phyloP scores from a whole-genome alignment of 2,113 vertebrate genomes.

The Mesocricetus auratus region DNA sequence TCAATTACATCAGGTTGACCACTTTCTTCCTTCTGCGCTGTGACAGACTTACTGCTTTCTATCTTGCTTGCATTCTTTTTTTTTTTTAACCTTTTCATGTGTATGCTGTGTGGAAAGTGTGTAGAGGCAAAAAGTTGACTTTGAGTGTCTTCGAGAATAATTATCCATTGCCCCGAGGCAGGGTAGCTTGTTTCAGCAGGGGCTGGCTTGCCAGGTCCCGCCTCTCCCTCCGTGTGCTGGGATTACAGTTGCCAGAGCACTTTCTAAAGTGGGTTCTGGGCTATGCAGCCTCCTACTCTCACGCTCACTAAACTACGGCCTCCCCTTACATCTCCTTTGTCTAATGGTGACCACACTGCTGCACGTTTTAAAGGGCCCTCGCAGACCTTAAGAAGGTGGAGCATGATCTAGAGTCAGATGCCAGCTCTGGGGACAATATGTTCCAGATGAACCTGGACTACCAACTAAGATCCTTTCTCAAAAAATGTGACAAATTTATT shows the following conservation, averaged over 20 bases:
- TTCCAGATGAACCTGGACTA: neutral
- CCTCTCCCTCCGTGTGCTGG: neutral
- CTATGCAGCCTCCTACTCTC: neutral
- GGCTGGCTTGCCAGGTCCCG: neutral
- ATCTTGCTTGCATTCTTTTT: neutral
- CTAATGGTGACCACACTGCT: neutral
- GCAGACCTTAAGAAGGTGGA: neutral
- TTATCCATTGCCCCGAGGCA: neutral
- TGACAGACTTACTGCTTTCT: neutral
- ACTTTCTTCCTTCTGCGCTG: neutral
- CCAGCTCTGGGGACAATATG: neutral
- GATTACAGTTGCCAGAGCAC: neutral
- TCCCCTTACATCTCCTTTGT: neutral
- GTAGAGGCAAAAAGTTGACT: neutral
- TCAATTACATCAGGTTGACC: neutral
- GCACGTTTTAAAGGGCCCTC: neutral
- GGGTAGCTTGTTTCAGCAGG: neutral
- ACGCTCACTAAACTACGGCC: neutral
- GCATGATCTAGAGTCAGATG: neutral
- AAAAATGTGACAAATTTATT: neutral
- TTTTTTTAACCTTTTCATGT: neutral
- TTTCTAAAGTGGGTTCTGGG: neutral
- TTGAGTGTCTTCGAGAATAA: neutral
- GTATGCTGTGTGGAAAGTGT: neutral
- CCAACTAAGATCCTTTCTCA: neutral